Percentiles rank a stretch among this genome's conserved stretches.
Conservation (phyloP, 2,113 vertebrate species). For the Todiramphus saurophagus region DNA sequence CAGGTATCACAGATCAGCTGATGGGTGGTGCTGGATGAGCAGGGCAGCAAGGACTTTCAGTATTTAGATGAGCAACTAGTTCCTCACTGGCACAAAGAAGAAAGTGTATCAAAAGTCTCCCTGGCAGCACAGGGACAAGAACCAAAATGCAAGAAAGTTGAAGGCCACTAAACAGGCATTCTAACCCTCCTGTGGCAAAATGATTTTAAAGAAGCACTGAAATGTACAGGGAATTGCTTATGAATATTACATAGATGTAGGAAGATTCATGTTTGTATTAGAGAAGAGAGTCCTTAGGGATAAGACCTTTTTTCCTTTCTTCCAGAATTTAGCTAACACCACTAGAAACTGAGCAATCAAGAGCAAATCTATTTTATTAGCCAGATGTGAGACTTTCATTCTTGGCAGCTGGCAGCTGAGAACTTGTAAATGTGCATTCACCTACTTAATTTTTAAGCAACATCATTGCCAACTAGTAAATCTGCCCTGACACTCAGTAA, state of each 20-base stretch:
- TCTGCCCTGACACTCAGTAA: conserved; percentile 11
- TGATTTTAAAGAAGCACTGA: neutral
- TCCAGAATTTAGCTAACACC: neutral
- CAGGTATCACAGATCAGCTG: neutral
- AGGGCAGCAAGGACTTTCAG: neutral
- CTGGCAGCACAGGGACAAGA: neutral
- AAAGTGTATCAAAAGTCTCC: neutral
- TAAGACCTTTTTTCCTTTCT: neutral
- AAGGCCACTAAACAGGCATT: neutral
- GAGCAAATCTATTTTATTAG: conserved; percentile 50
- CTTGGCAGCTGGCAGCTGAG: conserved; percentile 44
- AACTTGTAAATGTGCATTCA: conserved; percentile 46
- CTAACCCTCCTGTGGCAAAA: neutral
- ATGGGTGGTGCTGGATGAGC: neutral
- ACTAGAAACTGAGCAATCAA: neutral
- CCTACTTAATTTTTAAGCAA: conserved; percentile 37
- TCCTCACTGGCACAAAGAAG: neutral
- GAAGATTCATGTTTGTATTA: neutral
- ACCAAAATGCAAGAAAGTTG: neutral
- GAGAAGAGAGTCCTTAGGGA: neutral
- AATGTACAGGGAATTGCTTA: neutral
- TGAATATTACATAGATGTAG: neutral
- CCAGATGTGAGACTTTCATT: conserved; percentile 44
- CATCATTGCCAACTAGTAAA: neutral
- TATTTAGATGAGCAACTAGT: neutral